A percentile compares a stretch with the other conserved stretches of the same genome.
These are phyloP conservation scores for Trypoxylus dichotomus DNA, from an alignment of 1,140 invertebrate species.

Conservation along the genomic window DNA sequence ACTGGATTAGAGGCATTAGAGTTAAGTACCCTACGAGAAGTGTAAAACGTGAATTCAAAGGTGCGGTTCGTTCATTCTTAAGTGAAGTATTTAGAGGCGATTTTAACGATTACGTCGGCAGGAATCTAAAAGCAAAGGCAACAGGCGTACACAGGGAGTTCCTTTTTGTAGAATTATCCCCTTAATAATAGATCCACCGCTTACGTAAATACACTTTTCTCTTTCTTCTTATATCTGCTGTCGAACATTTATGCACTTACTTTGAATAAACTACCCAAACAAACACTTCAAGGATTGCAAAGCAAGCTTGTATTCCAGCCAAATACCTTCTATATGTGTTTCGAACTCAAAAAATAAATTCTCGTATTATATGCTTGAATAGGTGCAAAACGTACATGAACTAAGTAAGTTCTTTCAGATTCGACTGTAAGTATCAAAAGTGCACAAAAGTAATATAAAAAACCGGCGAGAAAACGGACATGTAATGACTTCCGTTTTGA, in stretches of 20 bases:
- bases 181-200: conserved; percentile 1
- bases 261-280: background rate
- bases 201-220: conserved; percentile 11
- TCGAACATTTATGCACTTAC: background rate
- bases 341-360: too few relatives aligned
- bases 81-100: conserved; percentile 26
- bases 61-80: conserved; percentile 29
- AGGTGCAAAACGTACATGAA: too few relatives aligned
- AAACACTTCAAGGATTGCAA: background rate
- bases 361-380: too few relatives aligned
- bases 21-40: conserved; percentile 41
- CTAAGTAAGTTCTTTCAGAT: too few relatives aligned
- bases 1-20: conserved; percentile 37
- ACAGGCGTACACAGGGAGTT: background rate
- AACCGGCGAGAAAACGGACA: too few relatives aligned
- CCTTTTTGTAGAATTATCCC: conserved; percentile 12
- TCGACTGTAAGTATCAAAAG: too few relatives aligned
- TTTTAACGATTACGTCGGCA: conserved; percentile 28
- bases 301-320: too few relatives aligned
- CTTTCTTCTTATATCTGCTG: background rate
- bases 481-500: too few relatives aligned
- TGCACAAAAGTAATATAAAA: too few relatives aligned
- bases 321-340: too few relatives aligned
- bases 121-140: background rate
- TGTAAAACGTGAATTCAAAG: conserved; percentile 41